Percentiles rank a stretch among this genome's conserved stretches.
These are phyloP conservation scores for Phylloscopus whistleri DNA, from an alignment of 2,113 vertebrate genomes.

Conservation along the genomic window DNA sequence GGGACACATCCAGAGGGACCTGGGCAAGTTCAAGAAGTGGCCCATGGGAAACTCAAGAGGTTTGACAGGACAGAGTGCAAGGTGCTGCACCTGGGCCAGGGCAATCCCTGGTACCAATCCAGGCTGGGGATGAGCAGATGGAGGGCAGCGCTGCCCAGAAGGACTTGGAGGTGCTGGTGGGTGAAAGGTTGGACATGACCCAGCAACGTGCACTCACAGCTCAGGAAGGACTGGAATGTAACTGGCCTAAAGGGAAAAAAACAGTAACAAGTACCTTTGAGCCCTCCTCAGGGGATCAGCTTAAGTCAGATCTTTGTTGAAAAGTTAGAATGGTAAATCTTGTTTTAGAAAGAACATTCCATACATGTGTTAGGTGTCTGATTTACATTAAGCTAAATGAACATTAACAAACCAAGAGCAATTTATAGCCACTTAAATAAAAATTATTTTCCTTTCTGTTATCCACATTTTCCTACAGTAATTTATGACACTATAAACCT, in stretches of 20 bases:
- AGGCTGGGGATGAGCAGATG: background rate
- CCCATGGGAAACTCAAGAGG: no score
- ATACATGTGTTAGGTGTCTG: background rate
- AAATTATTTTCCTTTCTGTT: background rate
- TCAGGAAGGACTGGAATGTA: background rate
- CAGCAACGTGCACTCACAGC: background rate
- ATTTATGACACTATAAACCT: background rate
- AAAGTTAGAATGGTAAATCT: background rate
- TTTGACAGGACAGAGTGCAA: no score
- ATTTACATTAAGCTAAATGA: background rate
- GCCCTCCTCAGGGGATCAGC: background rate
- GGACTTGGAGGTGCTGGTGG: background rate
- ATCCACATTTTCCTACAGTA: background rate
- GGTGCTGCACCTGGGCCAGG: background rate
- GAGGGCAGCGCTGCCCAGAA: background rate
- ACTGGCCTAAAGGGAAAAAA: background rate
- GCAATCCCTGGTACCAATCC: background rate
- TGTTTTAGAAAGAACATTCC: background rate
- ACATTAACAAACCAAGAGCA: background rate
- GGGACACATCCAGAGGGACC: accelerated
- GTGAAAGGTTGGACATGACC: background rate
- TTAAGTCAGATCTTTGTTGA: background rate
- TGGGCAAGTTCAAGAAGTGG: background rate
- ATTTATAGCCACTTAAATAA: background rate
- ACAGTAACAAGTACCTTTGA: background rate